Evolutionary conservation across 2,113 vertebrate genomes (phyloP).

Genomic region (Leptobrachium leishanense): DNA sequence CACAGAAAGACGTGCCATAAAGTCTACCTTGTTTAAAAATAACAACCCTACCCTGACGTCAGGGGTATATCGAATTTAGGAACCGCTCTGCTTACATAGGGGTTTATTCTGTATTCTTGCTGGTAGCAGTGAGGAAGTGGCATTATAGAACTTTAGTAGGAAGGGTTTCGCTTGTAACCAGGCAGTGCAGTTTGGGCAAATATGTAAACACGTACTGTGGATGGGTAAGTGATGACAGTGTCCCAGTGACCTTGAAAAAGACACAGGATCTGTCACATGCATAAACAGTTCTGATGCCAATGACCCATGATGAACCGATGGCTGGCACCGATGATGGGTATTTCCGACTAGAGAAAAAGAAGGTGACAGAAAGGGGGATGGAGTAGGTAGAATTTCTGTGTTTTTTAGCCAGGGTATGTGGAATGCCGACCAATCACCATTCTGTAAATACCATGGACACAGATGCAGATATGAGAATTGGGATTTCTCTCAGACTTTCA

Average conservation of each 20-base stretch:
- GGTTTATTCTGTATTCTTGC: constrained; percentile 39
- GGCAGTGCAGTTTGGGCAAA: not conserved
- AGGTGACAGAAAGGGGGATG: constrained; percentile 19
- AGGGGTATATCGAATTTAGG: constrained; percentile 52
- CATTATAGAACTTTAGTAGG: not conserved
- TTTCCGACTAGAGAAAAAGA: constrained; percentile 36
- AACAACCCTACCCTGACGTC: constrained; percentile 40
- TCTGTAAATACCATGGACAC: constrained; percentile 50
- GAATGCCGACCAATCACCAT: constrained; percentile 66
- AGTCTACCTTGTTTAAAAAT: constrained; percentile 37
- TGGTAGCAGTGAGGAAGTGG: constrained; percentile 3
- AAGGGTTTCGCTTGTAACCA: not conserved
- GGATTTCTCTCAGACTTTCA: constrained; percentile 60
- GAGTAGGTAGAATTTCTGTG: constrained; percentile 37
- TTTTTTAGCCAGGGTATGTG: constrained; percentile 55
- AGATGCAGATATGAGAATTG: constrained; percentile 57
- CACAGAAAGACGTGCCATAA: constrained; percentile 9
- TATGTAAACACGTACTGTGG: not conserved
- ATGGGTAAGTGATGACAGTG: constrained; percentile 52
- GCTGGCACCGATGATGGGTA: constrained; percentile 56
- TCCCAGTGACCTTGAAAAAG: constrained; percentile 63
- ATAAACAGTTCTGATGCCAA: constrained; percentile 49
- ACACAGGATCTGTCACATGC: constrained; percentile 58
- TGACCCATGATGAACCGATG: constrained; percentile 53
- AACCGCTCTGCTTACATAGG: constrained; percentile 23